Percentiles rank a stretch among this genome's conserved stretches.
phyloP scores from a whole-genome alignment of 23 tunicate species.

The Ascidia mentula region DNA sequence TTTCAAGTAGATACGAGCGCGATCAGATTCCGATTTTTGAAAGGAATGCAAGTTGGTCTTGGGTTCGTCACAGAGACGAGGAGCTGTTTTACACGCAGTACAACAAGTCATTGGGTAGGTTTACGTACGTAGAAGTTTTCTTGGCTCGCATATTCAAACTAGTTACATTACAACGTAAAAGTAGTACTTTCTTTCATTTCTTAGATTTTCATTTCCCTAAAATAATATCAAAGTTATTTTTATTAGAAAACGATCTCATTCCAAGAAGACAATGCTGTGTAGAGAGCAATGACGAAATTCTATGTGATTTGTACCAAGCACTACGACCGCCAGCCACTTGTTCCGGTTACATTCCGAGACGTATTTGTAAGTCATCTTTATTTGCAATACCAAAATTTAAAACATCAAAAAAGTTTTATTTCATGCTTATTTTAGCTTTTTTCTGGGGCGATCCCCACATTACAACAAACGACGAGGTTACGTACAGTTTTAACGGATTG shows the following conservation, averaged over 20 bases:
- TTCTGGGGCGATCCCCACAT: constrained; percentile 61
- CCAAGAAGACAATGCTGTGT: constrained; percentile 43
- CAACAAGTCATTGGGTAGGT: background rate
- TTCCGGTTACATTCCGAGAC: background rate
- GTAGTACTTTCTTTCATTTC: background rate
- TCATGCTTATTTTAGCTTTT: background rate
- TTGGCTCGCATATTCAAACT: background rate
- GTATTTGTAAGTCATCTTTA: background rate
- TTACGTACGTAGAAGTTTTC: background rate
- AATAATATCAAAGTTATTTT: background rate
- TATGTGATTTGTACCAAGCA: constrained; percentile 19
- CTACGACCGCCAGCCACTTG: constrained; percentile 27
- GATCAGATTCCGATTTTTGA: background rate
- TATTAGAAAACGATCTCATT: constrained; percentile 24
- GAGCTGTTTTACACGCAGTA: background rate
- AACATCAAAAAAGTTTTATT: too few species aligned
- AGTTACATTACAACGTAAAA: background rate
- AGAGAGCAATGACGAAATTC: background rate
- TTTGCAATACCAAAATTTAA: background rate
- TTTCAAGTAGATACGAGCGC: constrained; percentile 6
- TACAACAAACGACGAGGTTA: constrained; percentile 48
- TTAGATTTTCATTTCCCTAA: background rate
- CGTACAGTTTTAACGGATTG: constrained; percentile 59
- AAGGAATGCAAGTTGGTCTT: background rate
- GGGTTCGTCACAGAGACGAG: background rate